Evolutionary conservation across 2,888 invertebrate genomes (phyloP), one percentile per base, ranked within the genome.

Genomic region (Yponomeuta malinellus): DNA sequence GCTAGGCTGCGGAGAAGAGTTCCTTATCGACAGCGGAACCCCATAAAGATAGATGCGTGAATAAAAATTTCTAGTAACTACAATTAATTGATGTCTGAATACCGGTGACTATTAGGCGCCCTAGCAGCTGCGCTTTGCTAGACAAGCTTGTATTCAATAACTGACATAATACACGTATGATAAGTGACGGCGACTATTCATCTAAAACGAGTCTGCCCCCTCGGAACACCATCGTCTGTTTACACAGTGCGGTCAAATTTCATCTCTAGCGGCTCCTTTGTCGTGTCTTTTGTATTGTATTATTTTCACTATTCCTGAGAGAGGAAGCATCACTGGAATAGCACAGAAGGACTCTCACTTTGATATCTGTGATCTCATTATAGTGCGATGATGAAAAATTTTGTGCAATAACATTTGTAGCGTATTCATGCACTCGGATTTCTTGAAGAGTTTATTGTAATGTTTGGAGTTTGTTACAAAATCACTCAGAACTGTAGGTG

Each of bases 181-280:
- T n/a, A n/a, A 59, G 52, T 59, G 52, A 59, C 52, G 52, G 52
- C 12, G 52, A 59, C 52, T 15, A 59, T 59, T 59, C 52, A 59
- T 59, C 52, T 59, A 59, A 59, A 59, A 59, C 52, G 12, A 15
- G 23, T 68, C 15, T 68, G n/a, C 43, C 68, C 77, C 65, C 65
- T 65, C 33, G 29, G 33, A 33, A 65, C 65, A 65, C 78, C 65
- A 65, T 78, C 77, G 73, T 73, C 71, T 82, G 79, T 81, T 82
- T 82, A 81, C 77, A 74, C 73, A 70, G 65, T 79, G 75, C 79
- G 82, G 78, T 87, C 84, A 81, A 82, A 81, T 85, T 83, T 81
- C 82, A 81, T 79, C 76, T 78, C 76, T 73, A 72, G 74, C 80
- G 78, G 79, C 74, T 72, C 75, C 78, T 78, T 79, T 80, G 79